Percentiles rank a stretch among this genome's conserved stretches.
These are phyloP conservation scores for Sepiola atlantica DNA, from an alignment of 2,888 invertebrate species.

Conservation along the genomic window DNA sequence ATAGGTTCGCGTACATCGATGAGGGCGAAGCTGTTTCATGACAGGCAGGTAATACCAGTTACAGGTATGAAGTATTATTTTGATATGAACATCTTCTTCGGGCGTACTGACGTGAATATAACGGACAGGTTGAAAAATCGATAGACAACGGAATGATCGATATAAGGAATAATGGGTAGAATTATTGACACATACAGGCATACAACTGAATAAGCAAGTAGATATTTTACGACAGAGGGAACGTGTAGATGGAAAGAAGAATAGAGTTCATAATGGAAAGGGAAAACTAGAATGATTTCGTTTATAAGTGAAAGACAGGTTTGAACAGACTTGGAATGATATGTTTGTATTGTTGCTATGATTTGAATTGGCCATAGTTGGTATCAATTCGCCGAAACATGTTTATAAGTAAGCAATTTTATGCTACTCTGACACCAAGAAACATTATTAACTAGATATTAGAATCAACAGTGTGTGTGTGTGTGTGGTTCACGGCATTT, in stretches of 20 bases:
- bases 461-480: not conserved
- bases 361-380: not conserved
- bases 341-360: not conserved
- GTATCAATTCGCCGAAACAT: not conserved
- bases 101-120: constrained; percentile 32
- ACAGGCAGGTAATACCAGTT: not conserved
- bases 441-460: not conserved
- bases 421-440: not conserved
- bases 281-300: not conserved
- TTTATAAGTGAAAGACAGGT: not conserved
- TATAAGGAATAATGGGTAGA: not conserved
- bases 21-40: not conserved
- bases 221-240: not conserved
- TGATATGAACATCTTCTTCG: not conserved
- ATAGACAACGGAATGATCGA: not conserved
- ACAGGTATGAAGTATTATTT: constrained; percentile 18
- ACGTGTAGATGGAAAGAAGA: not conserved
- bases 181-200: not conserved
- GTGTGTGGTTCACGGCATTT: too few relatives aligned
- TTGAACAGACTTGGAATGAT: not conserved
- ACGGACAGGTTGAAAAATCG: not conserved
- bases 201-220: not conserved
- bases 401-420: not conserved
- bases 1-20: not conserved
- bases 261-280: not conserved